Conservation (phyloP, 1,140 invertebrate species). For the Drosophila santomea region DNA sequence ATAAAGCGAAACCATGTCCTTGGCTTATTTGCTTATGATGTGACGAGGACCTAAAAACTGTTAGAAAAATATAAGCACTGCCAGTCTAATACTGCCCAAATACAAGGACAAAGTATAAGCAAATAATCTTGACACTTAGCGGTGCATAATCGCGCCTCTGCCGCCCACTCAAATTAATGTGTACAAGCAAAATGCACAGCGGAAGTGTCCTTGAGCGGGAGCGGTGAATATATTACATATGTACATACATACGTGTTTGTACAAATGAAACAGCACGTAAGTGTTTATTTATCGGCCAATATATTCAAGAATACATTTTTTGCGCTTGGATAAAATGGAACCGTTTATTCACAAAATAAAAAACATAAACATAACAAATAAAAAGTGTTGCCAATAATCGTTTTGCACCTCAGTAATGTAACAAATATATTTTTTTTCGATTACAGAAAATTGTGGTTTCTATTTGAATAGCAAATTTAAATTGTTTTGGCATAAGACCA, state of each 20-base stretch:
- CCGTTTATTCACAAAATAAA: too few relatives aligned
- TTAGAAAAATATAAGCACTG: slow-evolving; percentile 60
- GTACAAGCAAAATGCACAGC: slow-evolving; percentile 49
- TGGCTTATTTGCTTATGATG: slow-evolving; percentile 42
- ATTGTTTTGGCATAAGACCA: slow-evolving; percentile 47
- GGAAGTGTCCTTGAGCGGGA: slow-evolving; percentile 73
- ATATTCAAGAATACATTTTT: not conserved
- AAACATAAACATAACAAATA: too few relatives aligned
- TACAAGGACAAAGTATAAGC: slow-evolving; percentile 31
- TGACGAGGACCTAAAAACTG: slow-evolving; percentile 24
- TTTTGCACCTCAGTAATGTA: too few relatives aligned
- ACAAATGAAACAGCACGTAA: not conserved
- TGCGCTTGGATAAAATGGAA: too few relatives aligned
- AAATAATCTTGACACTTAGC: slow-evolving; percentile 72
- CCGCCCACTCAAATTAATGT: not conserved
- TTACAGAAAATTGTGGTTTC: slow-evolving; percentile 26
- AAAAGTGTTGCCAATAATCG: too few relatives aligned
- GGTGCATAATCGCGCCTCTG: slow-evolving; percentile 40
- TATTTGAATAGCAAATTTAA: slow-evolving; percentile 41
- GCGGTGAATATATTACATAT: slow-evolving; percentile 30
- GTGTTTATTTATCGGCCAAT: slow-evolving; percentile 11
- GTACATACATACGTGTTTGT: slow-evolving; percentile 13
- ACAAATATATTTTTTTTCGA: not conserved
- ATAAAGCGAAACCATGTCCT: slow-evolving; percentile 60
- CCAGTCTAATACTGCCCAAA: slow-evolving; percentile 64